These are phyloP conservation scores for Thryonomys swinderianus DNA, from an alignment of 2,113 vertebrate genomes.

Conservation along the genomic window DNA sequence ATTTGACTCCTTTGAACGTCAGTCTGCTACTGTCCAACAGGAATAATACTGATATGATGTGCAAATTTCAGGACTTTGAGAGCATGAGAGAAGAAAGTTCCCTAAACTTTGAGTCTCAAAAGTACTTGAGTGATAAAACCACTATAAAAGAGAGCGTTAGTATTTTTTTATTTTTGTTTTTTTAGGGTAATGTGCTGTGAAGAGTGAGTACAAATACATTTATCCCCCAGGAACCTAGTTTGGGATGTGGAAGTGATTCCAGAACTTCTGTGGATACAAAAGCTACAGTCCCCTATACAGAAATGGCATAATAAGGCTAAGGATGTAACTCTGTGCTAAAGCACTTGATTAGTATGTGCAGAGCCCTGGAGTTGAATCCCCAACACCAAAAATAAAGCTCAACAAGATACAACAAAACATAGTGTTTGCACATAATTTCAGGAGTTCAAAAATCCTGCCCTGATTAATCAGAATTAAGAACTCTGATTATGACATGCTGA, in stretches of 20 bases:
- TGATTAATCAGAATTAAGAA: background rate
- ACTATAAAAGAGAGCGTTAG: background rate
- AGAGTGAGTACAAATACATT: background rate
- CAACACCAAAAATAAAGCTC: background rate
- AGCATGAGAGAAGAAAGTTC: background rate
- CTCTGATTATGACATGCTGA: background rate
- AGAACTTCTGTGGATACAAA: background rate
- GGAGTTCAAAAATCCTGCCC: background rate
- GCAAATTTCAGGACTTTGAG: background rate
- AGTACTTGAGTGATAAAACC: background rate
- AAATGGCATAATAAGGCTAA: background rate
- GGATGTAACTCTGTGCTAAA: background rate
- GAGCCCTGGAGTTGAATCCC: background rate
- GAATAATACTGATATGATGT: background rate
- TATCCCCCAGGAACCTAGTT: too few species aligned
- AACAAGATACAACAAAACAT: background rate
- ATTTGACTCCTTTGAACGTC: background rate
- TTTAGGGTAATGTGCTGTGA: background rate
- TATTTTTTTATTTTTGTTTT: accelerated
- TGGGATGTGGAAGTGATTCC: background rate
- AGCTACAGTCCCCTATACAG: background rate
- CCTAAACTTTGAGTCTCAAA: background rate
- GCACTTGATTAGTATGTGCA: background rate
- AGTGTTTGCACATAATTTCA: background rate
- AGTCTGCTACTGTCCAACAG: background rate